Evolutionary conservation across 2,888 invertebrate genomes (phyloP).

Genomic region (Dryobotodes eremita): DNA sequence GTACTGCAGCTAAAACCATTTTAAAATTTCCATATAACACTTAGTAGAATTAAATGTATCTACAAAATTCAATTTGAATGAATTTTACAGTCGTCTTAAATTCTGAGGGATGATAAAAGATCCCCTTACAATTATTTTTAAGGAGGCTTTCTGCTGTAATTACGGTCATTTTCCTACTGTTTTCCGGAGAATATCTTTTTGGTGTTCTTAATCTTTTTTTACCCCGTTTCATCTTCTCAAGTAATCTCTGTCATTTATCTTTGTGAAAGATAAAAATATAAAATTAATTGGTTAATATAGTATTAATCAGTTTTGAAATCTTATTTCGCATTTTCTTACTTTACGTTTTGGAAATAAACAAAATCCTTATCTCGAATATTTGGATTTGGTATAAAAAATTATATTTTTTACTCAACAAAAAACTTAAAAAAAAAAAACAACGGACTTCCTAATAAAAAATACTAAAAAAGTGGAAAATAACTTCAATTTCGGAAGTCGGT

Average conservation of each 20-base stretch:
- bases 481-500: too few relatives aligned
- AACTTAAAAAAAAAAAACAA: too few relatives aligned
- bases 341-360: background rate
- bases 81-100: constrained; percentile 64
- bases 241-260: constrained; percentile 59
- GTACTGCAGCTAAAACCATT: constrained; percentile 34
- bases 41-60: constrained; percentile 55
- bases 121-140: constrained; percentile 66
- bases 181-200: constrained; percentile 61
- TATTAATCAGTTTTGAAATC: constrained; percentile 21
- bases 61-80: constrained; percentile 63
- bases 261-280: constrained; percentile 36
- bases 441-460: too few relatives aligned
- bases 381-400: background rate
- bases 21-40: constrained; percentile 59
- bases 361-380: background rate
- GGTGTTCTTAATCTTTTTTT: constrained; percentile 61
- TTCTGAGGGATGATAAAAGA: constrained; percentile 64
- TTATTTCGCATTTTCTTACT: background rate
- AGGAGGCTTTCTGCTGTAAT: constrained; percentile 61
- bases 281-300: constrained; percentile 20
- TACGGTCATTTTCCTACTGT: constrained; percentile 59
- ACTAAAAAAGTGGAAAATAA: too few relatives aligned
- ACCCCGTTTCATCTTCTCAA: constrained; percentile 58
- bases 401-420: background rate